Percentiles rank a stretch among this genome's conserved stretches.
Conservation (phyloP, 2,797 vertebrate genomes). For the Odontamblyopus lacepedii region DNA sequence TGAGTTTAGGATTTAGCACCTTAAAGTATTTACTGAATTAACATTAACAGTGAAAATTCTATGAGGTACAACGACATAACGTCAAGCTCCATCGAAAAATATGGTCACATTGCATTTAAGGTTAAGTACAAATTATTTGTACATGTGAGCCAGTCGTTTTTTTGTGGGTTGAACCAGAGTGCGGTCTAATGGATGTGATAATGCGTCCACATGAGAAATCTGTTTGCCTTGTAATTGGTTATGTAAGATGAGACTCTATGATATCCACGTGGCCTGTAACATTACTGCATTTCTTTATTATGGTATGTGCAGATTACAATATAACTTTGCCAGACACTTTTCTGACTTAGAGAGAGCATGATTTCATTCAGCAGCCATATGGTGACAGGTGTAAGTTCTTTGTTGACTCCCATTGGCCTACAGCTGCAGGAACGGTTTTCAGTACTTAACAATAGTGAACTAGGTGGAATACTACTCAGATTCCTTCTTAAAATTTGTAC, state of each 20-base stretch:
- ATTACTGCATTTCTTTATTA: not conserved
- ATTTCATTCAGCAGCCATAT: too few relatives aligned
- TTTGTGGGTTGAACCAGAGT: not conserved
- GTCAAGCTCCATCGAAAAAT: not conserved
- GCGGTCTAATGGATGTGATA: not conserved
- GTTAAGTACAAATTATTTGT: not conserved
- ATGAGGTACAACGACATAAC: too few relatives aligned
- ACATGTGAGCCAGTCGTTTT: not conserved
- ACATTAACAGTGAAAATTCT: too few relatives aligned
- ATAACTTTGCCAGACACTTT: not conserved
- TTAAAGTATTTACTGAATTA: too few relatives aligned
- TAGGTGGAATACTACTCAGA: not conserved
- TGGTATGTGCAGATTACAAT: not conserved
- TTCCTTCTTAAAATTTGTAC: not conserved
- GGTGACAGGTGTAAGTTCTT: not conserved
- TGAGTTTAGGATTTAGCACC: too few relatives aligned
- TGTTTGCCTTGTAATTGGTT: not conserved
- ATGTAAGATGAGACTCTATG: not conserved
- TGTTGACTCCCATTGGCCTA: slow-evolving; percentile 6
- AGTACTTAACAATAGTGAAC: slow-evolving; percentile 4
- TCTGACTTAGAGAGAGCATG: too few relatives aligned
- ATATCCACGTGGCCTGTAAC: not conserved
- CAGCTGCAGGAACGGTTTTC: slow-evolving; percentile 10
- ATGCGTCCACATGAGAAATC: not conserved
- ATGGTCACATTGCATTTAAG: not conserved